Evolutionary conservation across 1,140 invertebrate species (phyloP), one percentile per base, ranked within the genome.

Genomic region (Leucophenga varia): DNA sequence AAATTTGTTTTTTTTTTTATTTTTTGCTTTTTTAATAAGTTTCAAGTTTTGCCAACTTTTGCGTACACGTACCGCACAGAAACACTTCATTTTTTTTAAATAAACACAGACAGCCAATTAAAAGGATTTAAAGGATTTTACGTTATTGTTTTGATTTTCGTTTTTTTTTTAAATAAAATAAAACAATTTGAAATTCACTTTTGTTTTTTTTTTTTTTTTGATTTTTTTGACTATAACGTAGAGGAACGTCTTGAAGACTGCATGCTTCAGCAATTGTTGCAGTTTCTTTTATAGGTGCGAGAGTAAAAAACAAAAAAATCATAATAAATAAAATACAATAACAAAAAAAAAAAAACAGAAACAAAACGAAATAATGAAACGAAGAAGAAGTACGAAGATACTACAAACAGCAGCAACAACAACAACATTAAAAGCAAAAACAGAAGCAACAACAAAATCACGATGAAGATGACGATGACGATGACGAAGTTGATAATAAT

Each of bases 201-300:
- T 37, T 37, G 47, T 49, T 38, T 35, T 13, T n/a, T 10, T 19
- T 32, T 37, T 37, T 14, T 14, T 39, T 39, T 30, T 43, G 28
- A 3, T 50, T 39, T 52, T 45, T 38, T 54, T 22, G 38, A n/a
- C 52, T 47, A 40, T 5, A 30, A 14, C 12, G 7, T 45, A 31
- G 16, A 54, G 65, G 58, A 61, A 68, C 58, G 60, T 68, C 63
- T 68, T 70, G 57, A n/a, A n/a, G n/a, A 67, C 70, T 73, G 70
- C 67, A 70, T 65, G 63, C 55, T 61, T 70, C 63, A 63, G 55
- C 54, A 61, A 57, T 55, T 61, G 56, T 59, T 64, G 59, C 63
- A 61, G 69, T 64, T 70, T 57, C 63, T 72, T 72, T 67, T 72
- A 72, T 72, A 72, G 69, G 49, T 54, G 55, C 64, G 60, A 25